These are phyloP conservation scores for Bemisia tabaci DNA, from an alignment of 1,140 invertebrate species.

Conservation along the genomic window DNA sequence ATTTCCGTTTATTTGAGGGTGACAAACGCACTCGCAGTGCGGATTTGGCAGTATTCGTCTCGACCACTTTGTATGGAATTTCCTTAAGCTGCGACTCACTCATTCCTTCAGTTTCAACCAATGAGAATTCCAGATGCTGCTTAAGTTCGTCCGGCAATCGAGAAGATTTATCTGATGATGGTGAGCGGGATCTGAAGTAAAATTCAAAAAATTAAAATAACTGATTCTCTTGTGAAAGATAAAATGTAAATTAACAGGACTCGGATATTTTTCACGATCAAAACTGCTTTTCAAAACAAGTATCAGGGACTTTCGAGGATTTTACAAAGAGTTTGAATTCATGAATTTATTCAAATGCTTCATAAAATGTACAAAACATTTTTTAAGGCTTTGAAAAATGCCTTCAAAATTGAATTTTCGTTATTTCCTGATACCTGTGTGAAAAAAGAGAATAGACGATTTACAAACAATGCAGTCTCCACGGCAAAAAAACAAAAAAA, in stretches of 20 bases:
- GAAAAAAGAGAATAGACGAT: no score
- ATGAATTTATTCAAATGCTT: no score
- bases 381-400: no score
- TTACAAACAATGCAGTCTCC: no score
- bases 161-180: slow-evolving; percentile 45
- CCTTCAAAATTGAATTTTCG: no score
- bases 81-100: slow-evolving; percentile 74
- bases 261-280: not conserved
- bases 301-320: not conserved
- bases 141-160: slow-evolving; percentile 41
- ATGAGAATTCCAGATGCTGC: slow-evolving; percentile 71
- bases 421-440: no score
- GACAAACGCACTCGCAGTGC: slow-evolving; percentile 34
- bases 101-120: slow-evolving; percentile 79
- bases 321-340: not conserved
- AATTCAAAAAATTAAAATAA: not conserved
- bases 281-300: not conserved
- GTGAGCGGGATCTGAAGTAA: slow-evolving; percentile 58
- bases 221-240: not conserved
- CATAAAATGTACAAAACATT: no score
- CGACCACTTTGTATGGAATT: slow-evolving; percentile 83
- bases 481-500: no score
- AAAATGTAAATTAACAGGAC: not conserved
- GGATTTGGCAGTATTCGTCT: slow-evolving; percentile 32
- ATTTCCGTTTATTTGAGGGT: slow-evolving; percentile 20